A percentile compares a stretch with the other conserved stretches of the same genome.
Conservation (phyloP, 2,113 vertebrate species). For the Thunnus thynnus region DNA sequence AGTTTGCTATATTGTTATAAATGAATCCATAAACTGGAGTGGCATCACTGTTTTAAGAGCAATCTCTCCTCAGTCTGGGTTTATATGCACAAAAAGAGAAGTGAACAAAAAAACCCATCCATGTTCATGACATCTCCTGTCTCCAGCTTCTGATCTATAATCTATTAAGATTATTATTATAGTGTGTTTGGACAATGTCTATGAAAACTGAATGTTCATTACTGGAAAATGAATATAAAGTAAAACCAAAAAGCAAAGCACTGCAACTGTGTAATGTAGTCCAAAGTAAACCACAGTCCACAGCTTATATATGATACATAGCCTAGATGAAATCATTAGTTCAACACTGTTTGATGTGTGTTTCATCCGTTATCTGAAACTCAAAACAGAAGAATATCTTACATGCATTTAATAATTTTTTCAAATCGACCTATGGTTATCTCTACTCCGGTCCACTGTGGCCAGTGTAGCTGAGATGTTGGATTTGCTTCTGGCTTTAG, state of each 20-base stretch:
- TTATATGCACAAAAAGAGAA: not conserved
- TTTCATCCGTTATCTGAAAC: not conserved
- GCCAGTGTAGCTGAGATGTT: conserved; percentile 43
- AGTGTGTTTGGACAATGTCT: not conserved
- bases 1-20: not conserved
- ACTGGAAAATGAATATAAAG: not conserved
- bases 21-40: not conserved
- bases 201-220: conserved; percentile 3
- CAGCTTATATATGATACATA: not conserved
- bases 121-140: not conserved
- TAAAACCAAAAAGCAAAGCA: not conserved
- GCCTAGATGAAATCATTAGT: not conserved
- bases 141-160: conserved; percentile 16
- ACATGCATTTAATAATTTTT: conserved; percentile 9
- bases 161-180: conserved; percentile 6
- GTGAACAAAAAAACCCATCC: not conserved
- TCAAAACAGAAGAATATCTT: conserved; percentile 2
- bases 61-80: not conserved
- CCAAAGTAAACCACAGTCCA: not conserved
- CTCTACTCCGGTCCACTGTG: conserved; percentile 30
- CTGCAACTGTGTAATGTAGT: not conserved
- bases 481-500: conserved; percentile 59
- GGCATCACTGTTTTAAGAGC: not conserved
- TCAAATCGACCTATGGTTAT: conserved; percentile 33
- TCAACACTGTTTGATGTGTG: not conserved